Conservation (phyloP, 2,888 invertebrate genomes). For the Ophraella communa region DNA sequence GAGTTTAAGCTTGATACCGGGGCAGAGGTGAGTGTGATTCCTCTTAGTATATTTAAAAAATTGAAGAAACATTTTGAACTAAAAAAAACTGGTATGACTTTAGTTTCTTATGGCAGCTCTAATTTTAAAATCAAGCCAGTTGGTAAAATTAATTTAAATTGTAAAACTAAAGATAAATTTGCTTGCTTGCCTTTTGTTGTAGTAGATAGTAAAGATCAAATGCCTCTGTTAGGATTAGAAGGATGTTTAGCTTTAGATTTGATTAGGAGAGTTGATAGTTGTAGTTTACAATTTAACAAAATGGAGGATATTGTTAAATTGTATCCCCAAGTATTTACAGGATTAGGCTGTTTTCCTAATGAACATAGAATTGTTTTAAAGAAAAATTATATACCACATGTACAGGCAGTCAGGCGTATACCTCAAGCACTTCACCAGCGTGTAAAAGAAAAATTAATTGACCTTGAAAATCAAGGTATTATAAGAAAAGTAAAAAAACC, state of each 20-base stretch:
- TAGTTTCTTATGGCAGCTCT: conserved; percentile 30
- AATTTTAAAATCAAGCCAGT: conserved; percentile 29
- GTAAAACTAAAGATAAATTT: conserved; percentile 8
- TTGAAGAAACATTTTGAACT: too few species aligned
- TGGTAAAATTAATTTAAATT: conserved; percentile 23
- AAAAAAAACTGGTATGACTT: conserved; percentile 12
- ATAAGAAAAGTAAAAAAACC: background rate
- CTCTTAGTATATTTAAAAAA: too few species aligned
- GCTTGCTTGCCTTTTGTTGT: conserved; percentile 17
- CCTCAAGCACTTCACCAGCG: background rate
- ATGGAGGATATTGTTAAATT: background rate
- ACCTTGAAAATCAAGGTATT: background rate
- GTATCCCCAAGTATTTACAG: conserved; percentile 26
- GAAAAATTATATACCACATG: conserved; percentile 10
- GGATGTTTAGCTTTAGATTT: conserved; percentile 22
- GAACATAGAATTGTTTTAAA: conserved; percentile 35
- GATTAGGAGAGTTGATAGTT: conserved; percentile 22
- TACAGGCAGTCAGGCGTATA: background rate
- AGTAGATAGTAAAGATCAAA: conserved; percentile 21
- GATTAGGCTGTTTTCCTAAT: conserved; percentile 29
- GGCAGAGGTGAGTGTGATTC: conserved; percentile 11
- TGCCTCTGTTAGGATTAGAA: conserved; percentile 24
- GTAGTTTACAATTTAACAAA: background rate
- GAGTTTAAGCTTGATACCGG: conserved; percentile 7
- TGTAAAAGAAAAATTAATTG: background rate